These are phyloP conservation scores for Megaleporinus macrocephalus DNA, from an alignment of 2,113 vertebrate genomes.

Conservation along the genomic window DNA sequence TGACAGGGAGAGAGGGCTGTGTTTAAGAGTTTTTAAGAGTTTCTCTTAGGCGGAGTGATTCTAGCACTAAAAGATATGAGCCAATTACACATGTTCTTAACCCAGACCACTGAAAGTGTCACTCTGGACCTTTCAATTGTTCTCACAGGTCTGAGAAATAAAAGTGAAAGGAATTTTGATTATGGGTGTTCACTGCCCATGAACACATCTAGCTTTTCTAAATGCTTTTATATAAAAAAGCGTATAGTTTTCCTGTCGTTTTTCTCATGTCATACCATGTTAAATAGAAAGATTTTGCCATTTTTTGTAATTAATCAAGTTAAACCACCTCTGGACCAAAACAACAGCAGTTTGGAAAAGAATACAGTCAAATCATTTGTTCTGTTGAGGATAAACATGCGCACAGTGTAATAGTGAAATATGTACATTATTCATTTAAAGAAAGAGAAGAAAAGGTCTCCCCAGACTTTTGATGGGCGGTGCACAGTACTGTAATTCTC, in stretches of 20 bases:
- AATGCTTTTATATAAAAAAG: background rate
- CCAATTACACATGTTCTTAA: background rate
- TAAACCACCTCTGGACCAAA: too few relatives aligned
- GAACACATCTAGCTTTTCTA: background rate
- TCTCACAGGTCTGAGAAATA: background rate
- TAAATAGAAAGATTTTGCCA: background rate
- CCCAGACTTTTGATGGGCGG: background rate
- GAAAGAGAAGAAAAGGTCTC: background rate
- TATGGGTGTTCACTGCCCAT: background rate
- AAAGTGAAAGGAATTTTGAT: background rate
- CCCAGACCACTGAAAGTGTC: slow-evolving; percentile 45
- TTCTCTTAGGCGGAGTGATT: background rate
- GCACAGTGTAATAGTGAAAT: too few relatives aligned
- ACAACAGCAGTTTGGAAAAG: too few relatives aligned
- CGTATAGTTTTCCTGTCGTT: too few relatives aligned
- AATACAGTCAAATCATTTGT: too few relatives aligned
- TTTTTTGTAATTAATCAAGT: too few relatives aligned
- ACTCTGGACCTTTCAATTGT: background rate
- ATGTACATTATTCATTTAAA: too few relatives aligned
- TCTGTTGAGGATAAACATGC: too few relatives aligned
- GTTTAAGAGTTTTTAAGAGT: background rate
- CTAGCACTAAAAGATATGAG: background rate
- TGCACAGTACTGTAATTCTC: background rate
- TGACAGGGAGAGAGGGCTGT: slow-evolving; percentile 49
- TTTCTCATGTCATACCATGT: too few relatives aligned